Conservation (phyloP, 2,888 invertebrate species). For the Epinotia bilunana region DNA sequence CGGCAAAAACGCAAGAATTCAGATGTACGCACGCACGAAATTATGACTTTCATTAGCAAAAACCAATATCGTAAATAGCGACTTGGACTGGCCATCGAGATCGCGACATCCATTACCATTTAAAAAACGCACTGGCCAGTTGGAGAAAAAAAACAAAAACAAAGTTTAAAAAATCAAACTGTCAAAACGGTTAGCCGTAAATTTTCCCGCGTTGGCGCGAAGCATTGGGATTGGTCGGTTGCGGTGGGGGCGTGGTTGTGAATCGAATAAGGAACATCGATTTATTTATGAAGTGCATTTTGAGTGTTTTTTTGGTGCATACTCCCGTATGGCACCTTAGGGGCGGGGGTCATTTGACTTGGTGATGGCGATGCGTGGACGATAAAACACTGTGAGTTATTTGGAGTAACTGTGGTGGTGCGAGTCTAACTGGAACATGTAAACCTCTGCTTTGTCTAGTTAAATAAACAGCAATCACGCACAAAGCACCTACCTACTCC, state of each 20-base stretch:
- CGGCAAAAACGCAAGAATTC: constrained; percentile 47
- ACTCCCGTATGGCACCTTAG: constrained; percentile 59
- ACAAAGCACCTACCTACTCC: neutral
- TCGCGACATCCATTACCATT: constrained; percentile 69
- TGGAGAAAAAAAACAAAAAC: constrained; percentile 59
- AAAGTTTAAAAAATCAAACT: constrained; percentile 76
- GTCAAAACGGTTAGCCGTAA: constrained; percentile 82
- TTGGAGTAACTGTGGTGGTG: constrained; percentile 22
- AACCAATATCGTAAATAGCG: constrained; percentile 74
- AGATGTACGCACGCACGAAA: constrained; percentile 51
- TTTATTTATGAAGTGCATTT: constrained; percentile 81
- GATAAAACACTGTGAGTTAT: constrained; percentile 50
- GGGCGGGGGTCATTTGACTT: constrained; percentile 67
- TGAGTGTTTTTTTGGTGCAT: constrained; percentile 59
- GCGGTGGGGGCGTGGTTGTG: constrained; percentile 70
- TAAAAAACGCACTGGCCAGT: constrained; percentile 67
- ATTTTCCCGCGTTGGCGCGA: constrained; percentile 69
- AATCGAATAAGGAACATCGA: constrained; percentile 69
- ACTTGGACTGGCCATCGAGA: constrained; percentile 71
- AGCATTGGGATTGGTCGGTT: constrained; percentile 65
- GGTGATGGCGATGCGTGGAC: constrained; percentile 57
- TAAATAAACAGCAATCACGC: neutral
- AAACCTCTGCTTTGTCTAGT: constrained; percentile 32
- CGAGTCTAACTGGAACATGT: constrained; percentile 22
- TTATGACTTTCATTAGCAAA: constrained; percentile 73